phyloP scores from a whole-genome alignment of 2,888 invertebrate genomes.

The Polydrusus cervinus region DNA sequence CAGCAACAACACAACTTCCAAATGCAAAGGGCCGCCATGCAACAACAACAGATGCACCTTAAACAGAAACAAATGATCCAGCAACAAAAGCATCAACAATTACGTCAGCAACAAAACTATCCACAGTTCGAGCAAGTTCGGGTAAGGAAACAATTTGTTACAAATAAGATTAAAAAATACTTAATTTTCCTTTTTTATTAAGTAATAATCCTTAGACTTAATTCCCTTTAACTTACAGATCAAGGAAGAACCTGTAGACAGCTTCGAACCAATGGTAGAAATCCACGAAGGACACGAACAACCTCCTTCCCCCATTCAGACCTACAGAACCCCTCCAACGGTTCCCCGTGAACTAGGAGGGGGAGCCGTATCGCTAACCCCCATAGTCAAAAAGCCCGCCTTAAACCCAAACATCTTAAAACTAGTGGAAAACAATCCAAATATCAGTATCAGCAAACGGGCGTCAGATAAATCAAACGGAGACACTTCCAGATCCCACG shows the following conservation, averaged over 20 bases:
- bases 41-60: conserved; percentile 45
- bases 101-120: conserved; percentile 46
- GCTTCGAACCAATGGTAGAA: conserved; percentile 68
- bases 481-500: conserved; percentile 2
- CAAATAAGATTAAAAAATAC: no score
- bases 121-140: conserved; percentile 48
- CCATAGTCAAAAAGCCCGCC: conserved; percentile 65
- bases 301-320: conserved; percentile 38
- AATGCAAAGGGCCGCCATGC: conserved; percentile 41
- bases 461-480: conserved; percentile 53
- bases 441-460: conserved; percentile 67
- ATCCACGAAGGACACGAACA: conserved; percentile 65
- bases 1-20: conserved; percentile 44
- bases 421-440: conserved; percentile 69
- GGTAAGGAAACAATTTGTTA: conserved; percentile 41
- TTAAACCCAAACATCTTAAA: conserved; percentile 68
- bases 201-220: background rate
- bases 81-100: conserved; percentile 37
- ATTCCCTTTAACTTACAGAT: conserved; percentile 23
- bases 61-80: conserved; percentile 44
- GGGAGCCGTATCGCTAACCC: conserved; percentile 68
- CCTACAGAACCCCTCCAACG: conserved; percentile 29
- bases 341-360: conserved; percentile 56
- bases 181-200: no score
- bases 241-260: conserved; percentile 65